phyloP scores from a whole-genome alignment of 2,113 vertebrate genomes.

The Pogonocichla stellata region DNA sequence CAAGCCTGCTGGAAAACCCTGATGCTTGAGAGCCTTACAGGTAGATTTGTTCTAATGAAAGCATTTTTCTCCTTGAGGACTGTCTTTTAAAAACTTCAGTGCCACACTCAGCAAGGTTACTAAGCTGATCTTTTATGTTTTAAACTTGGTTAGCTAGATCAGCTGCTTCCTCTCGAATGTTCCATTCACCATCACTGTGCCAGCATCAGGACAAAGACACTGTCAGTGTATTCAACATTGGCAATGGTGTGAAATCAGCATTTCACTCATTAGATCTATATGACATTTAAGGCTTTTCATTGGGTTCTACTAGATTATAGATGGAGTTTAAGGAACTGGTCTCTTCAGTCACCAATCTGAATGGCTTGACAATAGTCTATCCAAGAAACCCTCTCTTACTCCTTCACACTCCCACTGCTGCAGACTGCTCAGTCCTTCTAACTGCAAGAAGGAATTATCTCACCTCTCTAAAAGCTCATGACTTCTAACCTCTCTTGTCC shows the following conservation, averaged over 20 bases:
- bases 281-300: neutral
- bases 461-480: neutral
- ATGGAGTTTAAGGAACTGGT: neutral
- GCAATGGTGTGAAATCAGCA: neutral
- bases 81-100: neutral
- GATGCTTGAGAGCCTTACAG: neutral
- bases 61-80: neutral
- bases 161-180: neutral
- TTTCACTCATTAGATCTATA: neutral
- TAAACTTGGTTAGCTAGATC: neutral
- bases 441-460: constrained; percentile 21
- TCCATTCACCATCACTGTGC: neutral
- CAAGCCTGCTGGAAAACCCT: neutral
- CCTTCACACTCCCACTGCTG: neutral
- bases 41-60: constrained; percentile 7
- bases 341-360: neutral
- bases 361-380: neutral
- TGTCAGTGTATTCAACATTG: neutral
- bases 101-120: neutral
- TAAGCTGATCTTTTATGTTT: neutral
- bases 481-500: neutral
- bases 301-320: neutral
- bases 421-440: neutral
- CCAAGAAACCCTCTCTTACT: neutral
- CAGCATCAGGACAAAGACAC: neutral